Evolutionary conservation across 2,113 vertebrate genomes (phyloP), one percentile per base, ranked within the genome.

Genomic region (Paedocypris sp.): DNA sequence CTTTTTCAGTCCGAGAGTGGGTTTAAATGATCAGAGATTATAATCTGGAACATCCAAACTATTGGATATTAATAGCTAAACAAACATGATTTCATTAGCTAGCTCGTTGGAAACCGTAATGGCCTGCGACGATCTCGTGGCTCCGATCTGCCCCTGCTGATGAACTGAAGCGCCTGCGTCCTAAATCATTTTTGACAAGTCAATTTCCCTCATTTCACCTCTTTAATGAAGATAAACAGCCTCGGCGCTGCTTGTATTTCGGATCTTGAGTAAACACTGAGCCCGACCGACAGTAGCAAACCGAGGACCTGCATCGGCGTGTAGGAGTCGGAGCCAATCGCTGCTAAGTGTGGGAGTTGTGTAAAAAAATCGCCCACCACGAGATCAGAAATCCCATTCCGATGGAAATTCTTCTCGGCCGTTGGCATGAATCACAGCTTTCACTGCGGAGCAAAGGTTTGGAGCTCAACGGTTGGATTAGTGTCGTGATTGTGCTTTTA

Each of bases 171-270:
- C 43, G 10, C 23, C 13, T 22, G 29, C 18, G 31, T 18, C 32
- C 18, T 60, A 51, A 51, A 66, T 66, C 41, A 60, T 35, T 33
- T 39, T 26, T 66, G 64, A 60, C 64, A 60, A 54, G 50, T 32
- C 50, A 46, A 46, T 53, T 52, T 58, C 47, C 56, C 47, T 52
- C 46, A 60, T 36, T 60, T 46, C 31, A 33, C 45, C 16, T 38
- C 39, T 35, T 31, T 52, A 66, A 51, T 52, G 49, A 60, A 52
- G 48, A 46, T 52, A 45, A 60, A 59, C 36, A 50, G 23, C 49
- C 19, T 54, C 5, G 25, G 31, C 45, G 20, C 36, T 36, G 31
- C 54, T 35, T 19, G 3, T 32, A 53, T 36, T 63, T 15, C 36
- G 31, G 33, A 35, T n/a, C 29, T 42, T 46, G 28, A 63, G 39